phyloP scores from a whole-genome alignment of 2,113 vertebrate genomes.

The Sebastes fasciatus region DNA sequence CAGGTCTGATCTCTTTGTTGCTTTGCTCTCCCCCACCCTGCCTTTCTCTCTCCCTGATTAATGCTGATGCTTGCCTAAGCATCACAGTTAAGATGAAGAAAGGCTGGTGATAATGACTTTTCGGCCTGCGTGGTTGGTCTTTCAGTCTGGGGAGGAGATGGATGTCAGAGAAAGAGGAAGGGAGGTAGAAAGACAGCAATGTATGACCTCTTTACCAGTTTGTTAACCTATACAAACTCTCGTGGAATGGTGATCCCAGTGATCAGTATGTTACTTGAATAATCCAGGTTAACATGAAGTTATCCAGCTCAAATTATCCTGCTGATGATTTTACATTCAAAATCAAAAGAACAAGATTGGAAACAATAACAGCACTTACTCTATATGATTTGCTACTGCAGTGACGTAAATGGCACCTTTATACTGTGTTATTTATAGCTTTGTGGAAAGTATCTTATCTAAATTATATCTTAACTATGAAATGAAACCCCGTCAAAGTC shows the following conservation, averaged over 20 bases:
- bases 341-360: background rate
- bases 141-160: conserved; percentile 37
- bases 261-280: background rate
- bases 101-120: conserved; percentile 68
- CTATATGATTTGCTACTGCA: background rate
- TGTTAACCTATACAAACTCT: background rate
- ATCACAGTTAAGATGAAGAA: conserved; percentile 71
- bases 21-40: conserved; percentile 30
- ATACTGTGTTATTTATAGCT: conserved; percentile 7
- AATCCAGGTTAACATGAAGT: conserved; percentile 8
- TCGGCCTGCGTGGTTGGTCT: conserved; percentile 34
- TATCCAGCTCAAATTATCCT: background rate
- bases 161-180: conserved; percentile 10
- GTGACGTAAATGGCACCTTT: background rate
- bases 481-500: conserved; percentile 9
- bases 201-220: conserved; percentile 5
- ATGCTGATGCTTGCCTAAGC: conserved; percentile 60
- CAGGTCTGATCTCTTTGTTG: conserved; percentile 65
- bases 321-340: background rate
- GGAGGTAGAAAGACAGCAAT: background rate
- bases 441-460: conserved; percentile 13
- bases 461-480: conserved; percentile 37
- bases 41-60: conserved; percentile 53
- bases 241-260: background rate
- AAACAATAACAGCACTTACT: background rate